A percentile compares a stretch with the other conserved stretches of the same genome.
Evolutionary conservation across 2,888 invertebrate genomes (phyloP).

Genomic region (Drosophila paracracens): DNA sequence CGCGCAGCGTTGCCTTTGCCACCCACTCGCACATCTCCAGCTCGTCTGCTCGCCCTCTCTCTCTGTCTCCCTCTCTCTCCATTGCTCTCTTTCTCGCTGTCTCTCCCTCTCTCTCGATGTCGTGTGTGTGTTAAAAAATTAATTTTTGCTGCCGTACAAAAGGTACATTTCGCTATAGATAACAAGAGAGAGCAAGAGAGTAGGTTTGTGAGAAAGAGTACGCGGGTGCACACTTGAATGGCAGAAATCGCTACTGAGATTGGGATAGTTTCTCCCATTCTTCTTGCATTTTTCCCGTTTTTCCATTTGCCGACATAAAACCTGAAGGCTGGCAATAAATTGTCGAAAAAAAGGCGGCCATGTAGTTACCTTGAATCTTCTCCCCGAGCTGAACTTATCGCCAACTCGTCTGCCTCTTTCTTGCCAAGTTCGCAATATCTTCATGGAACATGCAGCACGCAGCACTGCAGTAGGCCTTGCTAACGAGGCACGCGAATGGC

Average conservation of each 20-base stretch:
- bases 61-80: conserved; percentile 4
- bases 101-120: conserved; percentile 6
- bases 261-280: conserved; percentile 62
- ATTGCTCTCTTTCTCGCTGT: not conserved
- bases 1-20: conserved; percentile 61
- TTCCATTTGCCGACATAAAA: conserved; percentile 31
- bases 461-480: conserved; percentile 34
- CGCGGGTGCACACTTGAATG: conserved; percentile 6
- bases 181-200: not conserved
- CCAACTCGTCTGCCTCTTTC: conserved; percentile 8
- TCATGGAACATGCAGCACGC: conserved; percentile 27
- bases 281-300: conserved; percentile 1
- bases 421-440: conserved; percentile 53
- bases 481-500: conserved; percentile 8
- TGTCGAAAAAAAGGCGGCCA: conserved; percentile 52
- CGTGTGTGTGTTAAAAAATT: conserved; percentile 78
- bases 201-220: not conserved
- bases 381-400: conserved; percentile 67
- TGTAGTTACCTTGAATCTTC: conserved; percentile 76
- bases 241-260: conserved; percentile 45
- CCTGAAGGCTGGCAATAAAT: conserved; percentile 73
- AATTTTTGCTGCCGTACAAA: conserved; percentile 75
- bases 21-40: not conserved
- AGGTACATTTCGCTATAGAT: conserved; percentile 19
- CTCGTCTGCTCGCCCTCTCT: not conserved